A percentile compares a stretch with the other conserved stretches of the same genome.
phyloP scores from a whole-genome alignment of 1,140 invertebrate species.

The Orius insidiosus region DNA sequence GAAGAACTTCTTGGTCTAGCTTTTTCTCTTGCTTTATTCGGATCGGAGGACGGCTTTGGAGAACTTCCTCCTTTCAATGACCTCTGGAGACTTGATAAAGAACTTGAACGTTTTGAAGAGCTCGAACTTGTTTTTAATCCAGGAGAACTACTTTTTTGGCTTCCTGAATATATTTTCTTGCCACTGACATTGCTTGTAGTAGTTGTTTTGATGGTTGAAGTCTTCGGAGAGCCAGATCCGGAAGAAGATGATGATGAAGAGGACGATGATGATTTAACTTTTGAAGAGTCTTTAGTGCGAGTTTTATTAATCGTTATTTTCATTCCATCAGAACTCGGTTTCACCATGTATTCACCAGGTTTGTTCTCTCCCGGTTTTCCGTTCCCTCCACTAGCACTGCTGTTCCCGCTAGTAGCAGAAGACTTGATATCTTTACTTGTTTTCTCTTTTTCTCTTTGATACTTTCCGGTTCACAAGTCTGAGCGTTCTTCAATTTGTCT shows the following conservation, averaged over 20 bases:
- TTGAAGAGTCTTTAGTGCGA: constrained; percentile 37
- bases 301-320: constrained; percentile 83
- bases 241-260: constrained; percentile 42
- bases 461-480: constrained; percentile 26
- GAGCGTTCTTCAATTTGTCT: constrained; percentile 63
- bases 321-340: constrained; percentile 66
- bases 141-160: constrained; percentile 9
- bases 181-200: not conserved
- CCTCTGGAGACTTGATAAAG: not conserved
- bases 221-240: constrained; percentile 1
- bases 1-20: constrained; percentile 33
- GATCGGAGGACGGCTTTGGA: constrained; percentile 9
- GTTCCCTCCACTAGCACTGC: constrained; percentile 28
- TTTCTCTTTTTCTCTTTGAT: constrained; percentile 21
- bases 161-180: constrained; percentile 3
- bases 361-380: constrained; percentile 39
- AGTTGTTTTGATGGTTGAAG: not conserved
- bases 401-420: constrained; percentile 7
- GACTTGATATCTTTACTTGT: constrained; percentile 19
- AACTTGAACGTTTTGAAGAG: constrained; percentile 22
- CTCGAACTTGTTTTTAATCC: constrained; percentile 25
- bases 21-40: constrained; percentile 28
- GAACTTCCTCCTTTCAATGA: not conserved
- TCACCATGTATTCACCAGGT: constrained; percentile 66
- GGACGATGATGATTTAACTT: constrained; percentile 41